These are phyloP conservation scores for Alethe diademata DNA, from an alignment of 2,113 vertebrate genomes.

Conservation along the genomic window DNA sequence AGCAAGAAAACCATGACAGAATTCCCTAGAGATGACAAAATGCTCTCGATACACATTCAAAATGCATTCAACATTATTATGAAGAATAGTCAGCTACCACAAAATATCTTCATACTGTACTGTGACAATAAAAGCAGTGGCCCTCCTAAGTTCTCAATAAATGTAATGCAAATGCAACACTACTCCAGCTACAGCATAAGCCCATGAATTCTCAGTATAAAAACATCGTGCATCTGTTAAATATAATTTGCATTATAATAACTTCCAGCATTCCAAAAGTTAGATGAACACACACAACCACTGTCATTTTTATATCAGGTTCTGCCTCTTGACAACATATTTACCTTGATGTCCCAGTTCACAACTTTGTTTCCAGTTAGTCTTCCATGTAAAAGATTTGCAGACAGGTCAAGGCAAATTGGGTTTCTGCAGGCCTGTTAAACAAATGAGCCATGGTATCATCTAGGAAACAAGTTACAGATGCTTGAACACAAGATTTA, in stretches of 20 bases:
- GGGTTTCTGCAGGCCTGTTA: conserved; percentile 90
- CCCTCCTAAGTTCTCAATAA: not conserved
- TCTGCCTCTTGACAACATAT: not conserved
- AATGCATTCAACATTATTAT: not conserved
- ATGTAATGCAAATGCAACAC: not conserved
- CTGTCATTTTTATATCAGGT: not conserved
- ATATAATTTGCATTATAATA: not conserved
- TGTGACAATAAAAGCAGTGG: not conserved
- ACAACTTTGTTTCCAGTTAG: conserved; percentile 97
- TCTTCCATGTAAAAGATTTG: conserved; percentile 90
- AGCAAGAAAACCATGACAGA: not conserved
- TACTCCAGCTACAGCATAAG: not conserved
- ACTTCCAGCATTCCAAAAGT: not conserved
- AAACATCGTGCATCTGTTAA: not conserved
- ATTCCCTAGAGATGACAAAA: not conserved
- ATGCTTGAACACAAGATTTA: not conserved
- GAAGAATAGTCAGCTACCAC: not conserved
- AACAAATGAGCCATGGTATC: not conserved
- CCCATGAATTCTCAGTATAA: not conserved
- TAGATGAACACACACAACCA: not conserved
- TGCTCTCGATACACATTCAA: not conserved
- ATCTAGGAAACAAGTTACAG: not conserved
- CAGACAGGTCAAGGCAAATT: conserved; percentile 93
- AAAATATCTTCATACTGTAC: not conserved
- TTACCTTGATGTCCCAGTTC: conserved; percentile 98